A percentile compares a stretch with the other conserved stretches of the same genome.
phyloP scores from a whole-genome alignment of 1,140 invertebrate genomes.

The Drosophila sp. region DNA sequence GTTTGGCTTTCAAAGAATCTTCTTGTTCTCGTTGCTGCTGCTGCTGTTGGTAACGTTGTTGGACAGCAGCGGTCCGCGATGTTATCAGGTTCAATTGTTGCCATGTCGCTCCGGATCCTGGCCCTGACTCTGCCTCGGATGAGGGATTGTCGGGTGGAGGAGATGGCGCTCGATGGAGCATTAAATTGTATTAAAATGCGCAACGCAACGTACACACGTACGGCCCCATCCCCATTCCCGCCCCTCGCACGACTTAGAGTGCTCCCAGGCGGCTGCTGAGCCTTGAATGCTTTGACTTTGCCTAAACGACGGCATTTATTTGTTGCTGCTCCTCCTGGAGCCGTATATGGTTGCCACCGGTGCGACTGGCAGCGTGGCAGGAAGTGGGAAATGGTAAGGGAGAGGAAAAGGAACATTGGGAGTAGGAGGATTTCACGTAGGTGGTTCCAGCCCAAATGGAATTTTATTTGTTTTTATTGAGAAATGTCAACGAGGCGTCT shows the following conservation, averaged over 20 bases:
- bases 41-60: conserved; percentile 34
- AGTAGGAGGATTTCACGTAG: conserved; percentile 21
- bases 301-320: conserved; percentile 76
- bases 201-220: conserved; percentile 64
- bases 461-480: conserved; percentile 83
- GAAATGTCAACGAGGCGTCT: conserved; percentile 79
- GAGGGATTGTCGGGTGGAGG: conserved; percentile 34
- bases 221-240: conserved; percentile 9
- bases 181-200: conserved; percentile 83
- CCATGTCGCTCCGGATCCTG: conserved; percentile 26
- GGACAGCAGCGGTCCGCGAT: conserved; percentile 38
- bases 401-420: neutral
- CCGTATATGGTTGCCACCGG: conserved; percentile 34
- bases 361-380: neutral
- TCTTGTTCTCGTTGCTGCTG: conserved; percentile 26
- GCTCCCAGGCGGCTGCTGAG: conserved; percentile 57
- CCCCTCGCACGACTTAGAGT: conserved; percentile 44
- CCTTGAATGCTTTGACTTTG: conserved; percentile 51
- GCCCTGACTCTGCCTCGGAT: neutral
- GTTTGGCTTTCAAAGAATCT: conserved; percentile 50
- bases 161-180: conserved; percentile 70
- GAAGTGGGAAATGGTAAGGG: neutral
- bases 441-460: conserved; percentile 65
- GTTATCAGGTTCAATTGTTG: conserved; percentile 74
- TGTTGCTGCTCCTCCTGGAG: conserved; percentile 57